These are phyloP conservation scores for Tenebrio molitor DNA, from an alignment of 1,140 invertebrate genomes.

Conservation along the genomic window DNA sequence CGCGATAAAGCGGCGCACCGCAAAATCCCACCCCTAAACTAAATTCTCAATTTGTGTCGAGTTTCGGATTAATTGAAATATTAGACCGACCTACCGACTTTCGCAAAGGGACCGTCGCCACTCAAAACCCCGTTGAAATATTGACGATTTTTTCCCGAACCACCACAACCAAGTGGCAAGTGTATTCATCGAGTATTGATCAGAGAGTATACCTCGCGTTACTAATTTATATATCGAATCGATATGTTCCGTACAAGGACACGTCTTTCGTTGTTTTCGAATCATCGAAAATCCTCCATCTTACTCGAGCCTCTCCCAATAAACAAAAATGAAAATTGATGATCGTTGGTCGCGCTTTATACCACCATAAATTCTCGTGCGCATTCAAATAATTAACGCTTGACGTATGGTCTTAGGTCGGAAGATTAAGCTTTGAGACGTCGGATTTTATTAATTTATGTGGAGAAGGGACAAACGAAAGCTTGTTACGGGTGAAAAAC, in stretches of 20 bases:
- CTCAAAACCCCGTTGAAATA: too few relatives aligned
- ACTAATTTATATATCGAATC: slow-evolving; percentile 31
- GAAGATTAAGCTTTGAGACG: neutral
- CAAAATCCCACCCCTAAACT: too few relatives aligned
- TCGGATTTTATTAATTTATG: slow-evolving; percentile 1
- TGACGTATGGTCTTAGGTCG: neutral
- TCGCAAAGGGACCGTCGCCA: too few relatives aligned
- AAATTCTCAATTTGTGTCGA: too few relatives aligned
- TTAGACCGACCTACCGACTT: too few relatives aligned
- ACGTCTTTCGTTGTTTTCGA: slow-evolving; percentile 6
- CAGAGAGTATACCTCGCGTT: slow-evolving; percentile 1
- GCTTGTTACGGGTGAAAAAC: slow-evolving; percentile 8
- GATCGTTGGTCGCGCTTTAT: too few relatives aligned
- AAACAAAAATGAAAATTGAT: slow-evolving; percentile 28
- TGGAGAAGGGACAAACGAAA: neutral
- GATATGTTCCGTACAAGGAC: slow-evolving; percentile 29
- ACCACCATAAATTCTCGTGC: neutral
- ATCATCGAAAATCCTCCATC: slow-evolving; percentile 19
- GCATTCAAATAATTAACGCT: neutral
- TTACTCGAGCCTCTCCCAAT: neutral
- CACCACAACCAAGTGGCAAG: too few relatives aligned
- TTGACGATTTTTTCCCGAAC: too few relatives aligned
- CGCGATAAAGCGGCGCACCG: too few relatives aligned
- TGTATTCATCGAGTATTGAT: slow-evolving; percentile 34
- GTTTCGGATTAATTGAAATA: too few relatives aligned